Conservation (phyloP, 2,113 vertebrate species). For the Melanerpes aurifrons region DNA sequence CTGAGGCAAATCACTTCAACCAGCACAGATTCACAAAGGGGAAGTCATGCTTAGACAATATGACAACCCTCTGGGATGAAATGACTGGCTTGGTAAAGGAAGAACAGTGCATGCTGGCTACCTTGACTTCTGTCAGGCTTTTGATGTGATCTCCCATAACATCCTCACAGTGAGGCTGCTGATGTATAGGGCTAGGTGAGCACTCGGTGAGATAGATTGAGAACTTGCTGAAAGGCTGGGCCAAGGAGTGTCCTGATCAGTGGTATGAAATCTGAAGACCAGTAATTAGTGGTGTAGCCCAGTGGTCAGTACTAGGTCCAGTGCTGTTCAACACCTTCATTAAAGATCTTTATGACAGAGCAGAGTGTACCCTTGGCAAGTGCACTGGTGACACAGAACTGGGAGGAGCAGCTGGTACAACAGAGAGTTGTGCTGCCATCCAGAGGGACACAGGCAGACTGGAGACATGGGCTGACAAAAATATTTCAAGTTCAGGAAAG, state of each 20-base stretch:
- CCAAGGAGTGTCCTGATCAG: not conserved
- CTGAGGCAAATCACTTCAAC: not conserved
- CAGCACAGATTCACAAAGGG: not conserved
- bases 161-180: not conserved
- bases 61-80: not conserved
- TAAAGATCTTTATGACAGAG: not conserved
- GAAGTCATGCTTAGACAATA: not conserved
- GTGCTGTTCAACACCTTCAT: not conserved
- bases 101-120: not conserved
- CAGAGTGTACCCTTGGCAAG: not conserved
- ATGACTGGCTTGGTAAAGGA: not conserved
- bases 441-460: not conserved
- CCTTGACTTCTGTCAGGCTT: not conserved
- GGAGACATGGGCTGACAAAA: not conserved
- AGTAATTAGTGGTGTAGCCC: not conserved
- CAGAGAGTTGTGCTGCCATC: not conserved
- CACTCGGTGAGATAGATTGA: not conserved
- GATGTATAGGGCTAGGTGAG: not conserved
- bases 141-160: fast-evolving
- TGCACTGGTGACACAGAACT: not conserved
- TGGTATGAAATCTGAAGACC: not conserved
- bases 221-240: not conserved
- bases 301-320: not conserved
- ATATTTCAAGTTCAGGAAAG: not conserved
- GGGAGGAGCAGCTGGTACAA: not conserved